Evolutionary conservation across 2,888 invertebrate genomes (phyloP).

Genomic region (Anagyrus pseudococci): DNA sequence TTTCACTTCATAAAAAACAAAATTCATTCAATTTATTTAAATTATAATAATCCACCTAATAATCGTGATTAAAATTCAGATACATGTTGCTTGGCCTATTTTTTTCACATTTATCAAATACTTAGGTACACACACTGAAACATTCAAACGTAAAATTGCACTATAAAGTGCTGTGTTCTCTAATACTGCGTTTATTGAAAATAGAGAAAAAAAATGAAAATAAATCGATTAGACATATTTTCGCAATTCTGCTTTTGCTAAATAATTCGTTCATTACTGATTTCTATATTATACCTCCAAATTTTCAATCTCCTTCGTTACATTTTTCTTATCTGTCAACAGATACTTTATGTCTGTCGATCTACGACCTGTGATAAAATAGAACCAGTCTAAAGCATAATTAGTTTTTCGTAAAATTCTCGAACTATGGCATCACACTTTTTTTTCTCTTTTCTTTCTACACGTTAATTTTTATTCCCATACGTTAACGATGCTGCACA

Average conservation of each 20-base stretch:
- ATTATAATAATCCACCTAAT: slow-evolving; percentile 1
- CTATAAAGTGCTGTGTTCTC: neutral
- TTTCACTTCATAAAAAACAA: slow-evolving; percentile 2
- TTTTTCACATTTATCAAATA: slow-evolving; percentile 18
- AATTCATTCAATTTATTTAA: neutral
- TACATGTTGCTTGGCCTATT: too few relatives aligned
- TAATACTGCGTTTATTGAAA: neutral
- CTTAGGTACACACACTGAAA: neutral
- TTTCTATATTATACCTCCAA: neutral
- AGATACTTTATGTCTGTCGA: slow-evolving; percentile 40
- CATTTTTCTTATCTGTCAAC: slow-evolving; percentile 27
- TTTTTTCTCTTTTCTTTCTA: slow-evolving; percentile 24
- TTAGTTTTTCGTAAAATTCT: slow-evolving; percentile 21
- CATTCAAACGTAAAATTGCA: neutral
- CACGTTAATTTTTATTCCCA: neutral
- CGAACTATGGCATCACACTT: slow-evolving; percentile 37
- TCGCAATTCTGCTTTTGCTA: slow-evolving; percentile 20
- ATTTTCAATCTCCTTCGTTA: slow-evolving; percentile 8
- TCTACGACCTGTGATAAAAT: slow-evolving; percentile 44
- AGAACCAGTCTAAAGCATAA: slow-evolving; percentile 49
- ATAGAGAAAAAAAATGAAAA: neutral
- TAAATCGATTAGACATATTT: slow-evolving; percentile 17
- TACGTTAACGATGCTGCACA: slow-evolving; percentile 25
- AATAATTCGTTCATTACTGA: slow-evolving; percentile 2
- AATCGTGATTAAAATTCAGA: slow-evolving; percentile 2